Conservation (phyloP, 1,140 invertebrate genomes). For the Charaxes varanes region DNA sequence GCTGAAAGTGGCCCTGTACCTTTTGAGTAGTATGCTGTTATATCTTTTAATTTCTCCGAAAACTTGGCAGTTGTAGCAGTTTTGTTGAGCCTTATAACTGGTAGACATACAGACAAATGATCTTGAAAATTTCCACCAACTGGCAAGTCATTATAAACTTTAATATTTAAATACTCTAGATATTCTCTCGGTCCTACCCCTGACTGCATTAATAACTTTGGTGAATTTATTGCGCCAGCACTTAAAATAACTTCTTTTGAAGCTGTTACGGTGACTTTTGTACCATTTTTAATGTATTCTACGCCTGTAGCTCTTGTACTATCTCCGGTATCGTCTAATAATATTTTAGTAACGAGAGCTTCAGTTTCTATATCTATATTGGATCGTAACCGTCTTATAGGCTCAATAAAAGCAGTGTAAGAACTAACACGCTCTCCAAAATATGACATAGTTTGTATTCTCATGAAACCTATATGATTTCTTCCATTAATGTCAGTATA, state of each 20-base stretch:
- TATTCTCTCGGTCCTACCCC: constrained; percentile 67
- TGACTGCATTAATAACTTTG: constrained; percentile 73
- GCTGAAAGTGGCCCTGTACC: constrained; percentile 74
- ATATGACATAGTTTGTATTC: constrained; percentile 61
- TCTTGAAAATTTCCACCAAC: constrained; percentile 86
- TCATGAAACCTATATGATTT: constrained; percentile 71
- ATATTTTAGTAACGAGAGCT: constrained; percentile 73
- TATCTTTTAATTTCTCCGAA: constrained; percentile 70
- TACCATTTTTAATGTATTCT: constrained; percentile 55
- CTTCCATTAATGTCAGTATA: constrained; percentile 68
- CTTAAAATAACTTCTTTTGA: constrained; percentile 75
- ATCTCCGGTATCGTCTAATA: constrained; percentile 36
- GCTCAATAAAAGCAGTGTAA: constrained; percentile 54
- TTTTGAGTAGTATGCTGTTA: constrained; percentile 71
- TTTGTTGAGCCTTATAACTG: constrained; percentile 74
- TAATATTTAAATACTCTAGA: constrained; percentile 70
- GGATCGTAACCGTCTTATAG: constrained; percentile 61
- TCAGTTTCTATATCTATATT: constrained; percentile 83
- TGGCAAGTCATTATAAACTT: constrained; percentile 76
- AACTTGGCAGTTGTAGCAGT: constrained; percentile 69
- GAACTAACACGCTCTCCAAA: constrained; percentile 67
- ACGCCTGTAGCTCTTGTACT: constrained; percentile 46
- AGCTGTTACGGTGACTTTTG: constrained; percentile 43
- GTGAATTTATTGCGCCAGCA: constrained; percentile 74
- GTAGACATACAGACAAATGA: constrained; percentile 73